Base-by-base conservation (phyloP, 1,140 invertebrate species). In the Drosophila lacertosa region DNA sequence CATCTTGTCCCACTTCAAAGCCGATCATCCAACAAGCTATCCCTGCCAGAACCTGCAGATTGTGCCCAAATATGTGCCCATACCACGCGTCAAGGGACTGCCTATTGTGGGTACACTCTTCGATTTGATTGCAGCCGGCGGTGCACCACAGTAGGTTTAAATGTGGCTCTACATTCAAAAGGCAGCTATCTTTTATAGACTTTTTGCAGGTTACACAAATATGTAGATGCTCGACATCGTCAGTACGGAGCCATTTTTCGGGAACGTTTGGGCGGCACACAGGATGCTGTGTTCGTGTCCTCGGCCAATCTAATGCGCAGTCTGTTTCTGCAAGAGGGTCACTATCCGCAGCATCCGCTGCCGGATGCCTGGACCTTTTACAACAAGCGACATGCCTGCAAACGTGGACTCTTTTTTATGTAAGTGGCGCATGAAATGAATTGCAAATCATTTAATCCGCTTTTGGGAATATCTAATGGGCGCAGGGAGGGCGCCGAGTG, bases 371-470 rank as follows among this genome's bases (percentile, higher is more conserved):
- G 97, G 96, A 89, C 93, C 0, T 88, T 96, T 10, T 97, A 97
- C 77, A 97, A 97, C 81, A 90, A 96, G 77, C 89, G 94, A 2
- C 93, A 95, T 69, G 93, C 93, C 26, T 94, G 93, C 45, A 92
- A 94, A 71, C 93, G 97, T 73, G 97, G 97, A 13, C 92, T 98
- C 7, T 95, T 97, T 81, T 98, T 98, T 91, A 97, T 97, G 97
- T 95, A 93, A 92, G 93, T 78, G 45, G 57, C 55, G 33, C 69
- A 77, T 35, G 39, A 40, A 71, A 68, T 84, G 79, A 78, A 88
- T 78, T 82, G 68, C 67, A 82, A 89, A 78, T 88, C 54, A 60
- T 13, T 50, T 50, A 53, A 72, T 33, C 58, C 37, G 51, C 57
- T n/a, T 35, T 50, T 45, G 40, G 54, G 58, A 37, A 48, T 60